Conservation (phyloP, 2,113 vertebrate genomes). For the Bambusicola thoracicus region DNA sequence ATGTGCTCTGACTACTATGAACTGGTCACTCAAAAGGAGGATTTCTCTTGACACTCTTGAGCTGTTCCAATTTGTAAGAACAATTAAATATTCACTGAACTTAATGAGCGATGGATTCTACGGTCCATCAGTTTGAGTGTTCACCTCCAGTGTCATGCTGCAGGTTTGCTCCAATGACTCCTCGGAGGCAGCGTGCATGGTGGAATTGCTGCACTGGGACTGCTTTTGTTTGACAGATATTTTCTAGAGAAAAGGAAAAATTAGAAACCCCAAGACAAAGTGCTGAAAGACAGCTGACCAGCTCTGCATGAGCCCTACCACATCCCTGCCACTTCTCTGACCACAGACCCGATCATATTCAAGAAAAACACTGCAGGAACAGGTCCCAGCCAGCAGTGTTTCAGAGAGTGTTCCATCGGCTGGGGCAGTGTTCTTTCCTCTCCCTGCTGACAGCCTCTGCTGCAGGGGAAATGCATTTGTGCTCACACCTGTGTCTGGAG, state of each 20-base stretch:
- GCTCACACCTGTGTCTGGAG: conserved; percentile 17
- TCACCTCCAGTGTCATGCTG: not conserved
- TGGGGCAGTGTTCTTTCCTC: not conserved
- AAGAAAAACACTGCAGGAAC: not conserved
- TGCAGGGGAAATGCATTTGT: not conserved
- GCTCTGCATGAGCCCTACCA: not conserved
- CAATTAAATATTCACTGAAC: conserved; percentile 24
- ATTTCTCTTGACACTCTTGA: not conserved
- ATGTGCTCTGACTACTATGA: not conserved
- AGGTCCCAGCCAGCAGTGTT: not conserved
- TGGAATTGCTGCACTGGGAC: not conserved
- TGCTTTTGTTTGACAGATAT: not conserved
- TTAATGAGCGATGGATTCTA: conserved; percentile 25
- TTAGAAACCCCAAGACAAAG: not conserved
- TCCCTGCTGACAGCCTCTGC: not conserved
- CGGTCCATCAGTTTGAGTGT: not conserved
- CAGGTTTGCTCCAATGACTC: not conserved
- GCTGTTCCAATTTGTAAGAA: conserved; percentile 27
- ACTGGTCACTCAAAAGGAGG: not conserved
- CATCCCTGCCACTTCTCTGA: not conserved
- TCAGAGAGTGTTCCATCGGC: not conserved
- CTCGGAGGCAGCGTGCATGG: not conserved
- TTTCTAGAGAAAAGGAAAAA: not conserved
- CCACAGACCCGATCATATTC: not conserved
- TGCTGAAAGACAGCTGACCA: not conserved